phyloP scores from a whole-genome alignment of 2,797 vertebrate species.

The Leptodactylus fallax region DNA sequence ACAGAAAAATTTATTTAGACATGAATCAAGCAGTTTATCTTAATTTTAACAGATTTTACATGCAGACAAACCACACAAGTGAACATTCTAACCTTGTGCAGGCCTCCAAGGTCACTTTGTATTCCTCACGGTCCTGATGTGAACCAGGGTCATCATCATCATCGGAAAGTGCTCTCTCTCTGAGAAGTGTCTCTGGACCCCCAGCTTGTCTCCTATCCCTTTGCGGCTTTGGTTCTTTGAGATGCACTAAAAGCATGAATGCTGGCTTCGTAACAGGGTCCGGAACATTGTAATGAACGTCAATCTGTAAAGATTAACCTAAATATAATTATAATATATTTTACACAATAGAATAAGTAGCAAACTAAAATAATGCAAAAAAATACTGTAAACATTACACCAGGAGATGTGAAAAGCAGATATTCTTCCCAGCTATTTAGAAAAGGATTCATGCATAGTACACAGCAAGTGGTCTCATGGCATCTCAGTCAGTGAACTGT shows the following conservation, averaged over 20 bases:
- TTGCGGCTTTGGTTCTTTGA: conserved; percentile 85
- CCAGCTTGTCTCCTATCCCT: conserved; percentile 69
- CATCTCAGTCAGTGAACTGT: no score
- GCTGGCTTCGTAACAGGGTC: conserved; percentile 90
- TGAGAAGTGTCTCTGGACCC: conserved; percentile 75
- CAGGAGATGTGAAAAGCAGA: no score
- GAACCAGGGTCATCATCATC: conserved; percentile 89
- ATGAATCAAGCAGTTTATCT: no score
- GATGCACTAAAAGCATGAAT: conserved; percentile 88
- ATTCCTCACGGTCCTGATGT: conserved; percentile 87
- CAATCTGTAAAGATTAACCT: conserved; percentile 73
- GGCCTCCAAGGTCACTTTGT: conserved; percentile 86
- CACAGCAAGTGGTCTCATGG: no score
- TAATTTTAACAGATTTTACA: no score
- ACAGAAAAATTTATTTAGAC: no score
- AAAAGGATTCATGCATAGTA: no score
- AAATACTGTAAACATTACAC: no score
- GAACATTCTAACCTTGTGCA: conserved; percentile 83
- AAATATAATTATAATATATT: neutral
- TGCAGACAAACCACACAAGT: no score
- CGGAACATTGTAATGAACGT: conserved; percentile 91
- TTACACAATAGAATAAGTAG: neutral
- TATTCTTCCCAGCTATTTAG: no score
- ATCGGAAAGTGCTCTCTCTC: conserved; percentile 76
- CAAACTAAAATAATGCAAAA: no score